Conservation (phyloP, 1,140 invertebrate species). For the Tribolium madens region DNA sequence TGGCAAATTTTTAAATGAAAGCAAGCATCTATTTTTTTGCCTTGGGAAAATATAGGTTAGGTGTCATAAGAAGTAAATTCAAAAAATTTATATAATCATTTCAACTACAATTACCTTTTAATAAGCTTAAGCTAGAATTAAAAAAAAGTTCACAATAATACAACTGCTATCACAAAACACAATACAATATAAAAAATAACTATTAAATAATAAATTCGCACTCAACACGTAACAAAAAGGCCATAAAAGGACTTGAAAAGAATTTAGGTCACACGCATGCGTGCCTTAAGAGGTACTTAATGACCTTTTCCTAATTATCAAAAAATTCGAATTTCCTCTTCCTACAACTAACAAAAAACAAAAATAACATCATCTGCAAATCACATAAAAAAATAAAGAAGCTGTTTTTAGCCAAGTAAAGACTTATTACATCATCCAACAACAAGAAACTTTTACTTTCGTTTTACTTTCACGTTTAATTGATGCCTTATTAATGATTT, state of each 20-base stretch:
- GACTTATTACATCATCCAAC: neutral
- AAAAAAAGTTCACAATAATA: neutral
- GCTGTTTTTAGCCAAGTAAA: neutral
- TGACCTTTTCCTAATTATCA: neutral
- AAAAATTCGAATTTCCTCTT: neutral
- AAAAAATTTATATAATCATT: neutral
- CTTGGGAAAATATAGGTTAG: neutral
- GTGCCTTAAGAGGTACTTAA: neutral
- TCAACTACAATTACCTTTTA: neutral
- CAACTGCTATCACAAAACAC: neutral
- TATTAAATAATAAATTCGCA: neutral
- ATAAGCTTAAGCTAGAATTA: neutral
- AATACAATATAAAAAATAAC: neutral
- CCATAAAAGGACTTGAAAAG: neutral
- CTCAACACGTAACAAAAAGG: neutral
- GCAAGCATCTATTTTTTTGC: no score
- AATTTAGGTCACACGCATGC: neutral
- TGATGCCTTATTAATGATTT: neutral
- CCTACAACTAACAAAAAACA: neutral
- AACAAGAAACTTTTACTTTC: constrained; percentile 20
- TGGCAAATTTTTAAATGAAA: no score
- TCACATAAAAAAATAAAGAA: neutral
- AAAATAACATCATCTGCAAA: neutral
- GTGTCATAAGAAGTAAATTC: neutral
- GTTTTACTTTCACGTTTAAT: neutral